phyloP scores from a whole-genome alignment of 37 sponge, comb jelly and placozoan species.

The Agelas oroides region DNA sequence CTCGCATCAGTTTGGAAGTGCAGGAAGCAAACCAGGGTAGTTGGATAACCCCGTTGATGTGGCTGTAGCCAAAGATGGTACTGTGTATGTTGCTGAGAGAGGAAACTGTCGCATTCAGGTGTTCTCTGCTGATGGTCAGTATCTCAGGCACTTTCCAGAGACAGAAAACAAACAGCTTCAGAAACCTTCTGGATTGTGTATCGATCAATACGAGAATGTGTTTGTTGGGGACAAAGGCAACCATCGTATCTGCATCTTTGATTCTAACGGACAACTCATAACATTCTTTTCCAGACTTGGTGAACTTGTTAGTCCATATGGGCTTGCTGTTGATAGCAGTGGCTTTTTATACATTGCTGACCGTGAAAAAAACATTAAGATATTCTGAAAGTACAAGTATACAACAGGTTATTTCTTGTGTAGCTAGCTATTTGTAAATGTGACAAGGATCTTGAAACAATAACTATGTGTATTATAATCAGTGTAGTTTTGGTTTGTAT shows the following conservation, averaged over 20 bases:
- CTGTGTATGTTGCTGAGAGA: constrained; percentile 1
- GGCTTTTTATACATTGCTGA: constrained; percentile 1
- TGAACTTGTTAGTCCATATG: background rate
- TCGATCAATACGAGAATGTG: background rate
- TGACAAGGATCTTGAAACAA: no score
- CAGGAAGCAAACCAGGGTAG: constrained; percentile 1
- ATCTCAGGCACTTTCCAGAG: background rate
- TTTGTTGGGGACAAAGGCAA: constrained; percentile 23
- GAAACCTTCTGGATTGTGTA: constrained; percentile 7
- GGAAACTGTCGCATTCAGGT: constrained; percentile 17
- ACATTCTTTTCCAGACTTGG: background rate
- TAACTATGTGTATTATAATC: no score
- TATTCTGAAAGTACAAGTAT: no score
- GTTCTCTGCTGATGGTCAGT: background rate
- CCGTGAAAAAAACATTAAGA: constrained; percentile 5
- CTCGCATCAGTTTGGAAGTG: background rate
- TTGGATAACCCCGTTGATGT: background rate
- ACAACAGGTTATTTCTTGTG: no score
- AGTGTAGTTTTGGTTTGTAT: no score
- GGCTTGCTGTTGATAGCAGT: constrained; percentile 2
- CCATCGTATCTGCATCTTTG: constrained; percentile 23
- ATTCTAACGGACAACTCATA: background rate
- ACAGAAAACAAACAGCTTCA: constrained; percentile 5
- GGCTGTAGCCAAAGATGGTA: background rate
- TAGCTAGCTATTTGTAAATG: no score